Evolutionary conservation across 2,888 invertebrate species (phyloP), one percentile per base, ranked within the genome.

Genomic region (Myopa tessellatipennis): DNA sequence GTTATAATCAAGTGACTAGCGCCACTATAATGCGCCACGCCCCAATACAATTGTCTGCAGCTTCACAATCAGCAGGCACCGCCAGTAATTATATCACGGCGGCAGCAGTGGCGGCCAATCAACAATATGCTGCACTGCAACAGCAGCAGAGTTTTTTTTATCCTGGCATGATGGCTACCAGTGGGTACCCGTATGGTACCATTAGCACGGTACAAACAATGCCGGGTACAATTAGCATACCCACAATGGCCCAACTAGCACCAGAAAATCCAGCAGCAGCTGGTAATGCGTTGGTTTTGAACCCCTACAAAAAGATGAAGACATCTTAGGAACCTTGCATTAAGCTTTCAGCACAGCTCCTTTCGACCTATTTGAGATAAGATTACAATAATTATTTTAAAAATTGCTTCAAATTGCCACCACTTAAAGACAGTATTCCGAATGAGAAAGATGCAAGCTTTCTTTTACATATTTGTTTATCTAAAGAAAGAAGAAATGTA

Each of bases 251-350:
- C 0, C 82, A 83, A 70, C 78, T 80, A 77, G 83, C 82, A 7
- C 83, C 85, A 2, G 83, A 85, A 0, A 82, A 84, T 0, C 81
- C 82, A 4, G 79, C 81, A 0, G 78, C 82, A 4, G 80, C 83
- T 0, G 87, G 87, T 58, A 88, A 85, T 80, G 87, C 89, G 82
- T 91, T 92, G 79, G 92, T 92, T 36, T 91, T 95, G 88, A 95
- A 95, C 89, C 96, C 96, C 78, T 96, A 95, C 90, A 96, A 96
- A 91, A 96, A 96, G 91, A 94, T 96, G 93, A 96, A 96, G 91
- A 96, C 96, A 85, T 95, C 89, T 78, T 89, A 89, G 68, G 74
- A 55, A 55, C n/a, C 55, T 55, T 8, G 45, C 45, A 26, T 26
- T 26, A 26, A 26, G 2, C 26, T 26, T 26, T 26, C 26, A 26